Conservation (phyloP, 2,113 vertebrate species). For the Eptesicus fuscus region DNA sequence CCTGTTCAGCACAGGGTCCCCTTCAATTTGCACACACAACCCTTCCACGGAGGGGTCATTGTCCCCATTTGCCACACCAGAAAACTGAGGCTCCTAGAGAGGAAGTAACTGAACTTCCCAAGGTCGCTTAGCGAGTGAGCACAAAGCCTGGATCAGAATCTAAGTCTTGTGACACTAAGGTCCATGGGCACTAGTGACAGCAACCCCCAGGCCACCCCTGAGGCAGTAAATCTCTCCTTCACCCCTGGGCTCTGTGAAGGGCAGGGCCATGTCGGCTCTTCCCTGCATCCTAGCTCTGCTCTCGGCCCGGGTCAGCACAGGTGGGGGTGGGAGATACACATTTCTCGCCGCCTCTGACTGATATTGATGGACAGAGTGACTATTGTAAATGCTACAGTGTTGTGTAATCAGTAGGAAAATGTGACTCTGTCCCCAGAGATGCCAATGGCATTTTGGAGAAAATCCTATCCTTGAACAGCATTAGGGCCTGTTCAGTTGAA, state of each 20-base stretch:
- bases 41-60: not conserved
- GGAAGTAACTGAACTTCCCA: not conserved
- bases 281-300: conserved; percentile 15
- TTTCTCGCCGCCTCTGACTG: conserved; percentile 47
- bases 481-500: conserved; percentile 49
- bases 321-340: not conserved
- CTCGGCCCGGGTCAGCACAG: conserved; percentile 25
- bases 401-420: conserved; percentile 77
- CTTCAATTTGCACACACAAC: not conserved
- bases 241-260: not conserved
- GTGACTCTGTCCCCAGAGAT: conserved; percentile 75
- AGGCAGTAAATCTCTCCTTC: not conserved
- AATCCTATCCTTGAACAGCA: conserved; percentile 62
- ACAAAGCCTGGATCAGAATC: not conserved
- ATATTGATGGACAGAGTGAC: conserved; percentile 70
- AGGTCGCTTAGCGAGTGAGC: not conserved
- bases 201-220: not conserved
- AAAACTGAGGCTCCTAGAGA: not conserved
- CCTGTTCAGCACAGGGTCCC: not conserved
- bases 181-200: not conserved
- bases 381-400: conserved; percentile 76
- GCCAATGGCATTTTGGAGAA: conserved; percentile 74
- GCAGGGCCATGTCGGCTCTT: not conserved
- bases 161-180: not conserved
- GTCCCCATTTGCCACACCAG: not conserved